Base-by-base conservation (phyloP, 1,140 invertebrate species). In the Bombus breviceps region DNA sequence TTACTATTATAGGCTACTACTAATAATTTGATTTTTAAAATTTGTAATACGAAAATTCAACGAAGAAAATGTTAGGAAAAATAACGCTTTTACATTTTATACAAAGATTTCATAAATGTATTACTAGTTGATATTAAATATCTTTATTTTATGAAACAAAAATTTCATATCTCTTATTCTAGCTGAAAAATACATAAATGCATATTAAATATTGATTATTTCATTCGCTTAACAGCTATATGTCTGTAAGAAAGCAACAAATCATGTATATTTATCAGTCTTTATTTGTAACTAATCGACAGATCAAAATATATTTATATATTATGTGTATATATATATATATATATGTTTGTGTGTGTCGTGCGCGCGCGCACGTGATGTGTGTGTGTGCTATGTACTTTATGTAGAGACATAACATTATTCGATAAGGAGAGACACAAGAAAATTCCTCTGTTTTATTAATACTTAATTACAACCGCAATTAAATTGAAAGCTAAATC, bases 301-400 rank as follows among this genome's bases (percentile, higher is more conserved):
- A 92, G 87, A 92, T 88, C 88, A 92, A 93, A 93, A 93, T 91
- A 92, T 92, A 93, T 91, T 85, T 90, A 79, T 91, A 85, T 90
- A 64, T 82, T 84, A 43, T 87, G 62, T 82, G n/a, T 69, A 68
- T 86, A 72, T 62, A 28, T 71, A 0, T 82, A 32, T 69, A 68
- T 86, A 72, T 62, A 28, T 71, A 0, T 82, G 81, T 78, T 73
- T 89, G 25, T 86, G 25, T 86, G 25, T 81, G 80, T 89, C 18
- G 37, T 62, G 74, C 85, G 25, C 81, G 37, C 78, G 76, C 71
- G 25, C 39, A 47, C 76, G 59, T 78, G 43, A 53, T 68, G 73
- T 85, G 59, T 62, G 37, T 81, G 73, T 74, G 59, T n/a, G 53
- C 25, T 88, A 34, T 69, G 64, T 85, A 75, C 22, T 64, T 37